Evolutionary conservation across 2,113 vertebrate species (phyloP).

Genomic region (Xiphophorus hellerii): DNA sequence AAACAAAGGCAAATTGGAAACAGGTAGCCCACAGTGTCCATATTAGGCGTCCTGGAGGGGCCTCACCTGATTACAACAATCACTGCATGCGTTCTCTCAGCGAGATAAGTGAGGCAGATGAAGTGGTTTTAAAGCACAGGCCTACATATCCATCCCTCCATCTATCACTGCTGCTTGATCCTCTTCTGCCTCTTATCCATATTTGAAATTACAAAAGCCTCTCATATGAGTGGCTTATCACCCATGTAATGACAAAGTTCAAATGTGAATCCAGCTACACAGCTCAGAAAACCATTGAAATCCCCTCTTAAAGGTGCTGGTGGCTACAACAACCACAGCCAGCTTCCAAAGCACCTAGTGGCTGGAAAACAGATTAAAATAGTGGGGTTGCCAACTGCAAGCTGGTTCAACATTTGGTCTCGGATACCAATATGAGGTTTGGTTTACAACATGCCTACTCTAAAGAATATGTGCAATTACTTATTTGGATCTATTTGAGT

Average conservation of each 20-base stretch:
- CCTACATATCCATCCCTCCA: conserved; percentile 54
- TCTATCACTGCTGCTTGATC: conserved; percentile 60
- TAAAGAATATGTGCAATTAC: conserved; percentile 6
- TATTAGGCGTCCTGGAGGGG: conserved; percentile 51
- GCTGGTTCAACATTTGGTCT: conserved; percentile 21
- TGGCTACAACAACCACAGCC: conserved; percentile 37
- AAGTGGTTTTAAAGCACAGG: conserved; percentile 74
- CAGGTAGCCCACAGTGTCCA: conserved; percentile 65
- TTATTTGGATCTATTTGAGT: background rate
- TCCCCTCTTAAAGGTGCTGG: conserved; percentile 49
- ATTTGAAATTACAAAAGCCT: conserved; percentile 76
- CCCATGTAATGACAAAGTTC: conserved; percentile 76
- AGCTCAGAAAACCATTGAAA: conserved; percentile 67
- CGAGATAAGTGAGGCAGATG: conserved; percentile 60
- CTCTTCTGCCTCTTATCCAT: conserved; percentile 71
- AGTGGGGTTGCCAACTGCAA: conserved; percentile 28
- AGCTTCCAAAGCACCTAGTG: conserved; percentile 49
- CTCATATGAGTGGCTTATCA: conserved; percentile 70
- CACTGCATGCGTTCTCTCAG: conserved; percentile 50
- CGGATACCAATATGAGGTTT: conserved; percentile 13
- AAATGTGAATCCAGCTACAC: conserved; percentile 71
- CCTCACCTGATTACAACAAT: conserved; percentile 74
- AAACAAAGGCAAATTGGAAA: conserved; percentile 70
- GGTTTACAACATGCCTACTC: conserved; percentile 29
- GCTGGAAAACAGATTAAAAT: conserved; percentile 44